Base-by-base conservation (phyloP, 1,140 invertebrate species). In the Heliconius himera region DNA sequence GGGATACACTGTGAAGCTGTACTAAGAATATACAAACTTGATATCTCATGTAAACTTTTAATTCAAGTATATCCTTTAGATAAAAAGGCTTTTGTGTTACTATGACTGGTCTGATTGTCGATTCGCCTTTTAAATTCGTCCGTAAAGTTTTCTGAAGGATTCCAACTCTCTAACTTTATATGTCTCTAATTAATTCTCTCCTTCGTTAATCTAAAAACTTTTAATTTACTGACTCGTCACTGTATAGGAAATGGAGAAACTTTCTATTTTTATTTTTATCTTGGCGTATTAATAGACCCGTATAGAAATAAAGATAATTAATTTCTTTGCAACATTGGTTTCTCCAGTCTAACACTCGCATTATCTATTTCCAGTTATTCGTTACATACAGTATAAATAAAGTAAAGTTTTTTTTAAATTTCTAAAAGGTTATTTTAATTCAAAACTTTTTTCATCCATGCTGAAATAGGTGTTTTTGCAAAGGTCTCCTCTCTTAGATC, bases 111-210 rank as follows among this genome's bases (percentile, higher is more conserved):
- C 75, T 74, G 72, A 54, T 74, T 83, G 82, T 82, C 81, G 79
- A 82, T 70, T 80, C 80, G 80, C 76, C 56, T 66, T 22, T 77
- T 56, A 74, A 81, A 83, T 79, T 83, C 70, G 46, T 56, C 77
- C 79, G 79, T 78, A 79, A 79, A 85, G 29, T 83, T 87, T 88
- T 85, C 49, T 85, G 74, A 80, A 77, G 73, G 73, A 73, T 78
- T n/a, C 22, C 76, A 46, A n/a, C 38, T 41, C 60, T 41, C 26
- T 51, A n/a, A 71, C 83, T 84, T 87, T 82, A 80, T 84, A 79
- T 83, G 85, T 82, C 79, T 85, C 84, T 88, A 89, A 89, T 91
- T 90, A 90, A 92, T 92, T 89, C 80, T 82, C 81, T 76, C 81
- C 79, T 83, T 85, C 88, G 85, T 89, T 90, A 86, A 87, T 89